phyloP scores from a whole-genome alignment of 1,140 invertebrate genomes.

The Cherax quadricarinatus region DNA sequence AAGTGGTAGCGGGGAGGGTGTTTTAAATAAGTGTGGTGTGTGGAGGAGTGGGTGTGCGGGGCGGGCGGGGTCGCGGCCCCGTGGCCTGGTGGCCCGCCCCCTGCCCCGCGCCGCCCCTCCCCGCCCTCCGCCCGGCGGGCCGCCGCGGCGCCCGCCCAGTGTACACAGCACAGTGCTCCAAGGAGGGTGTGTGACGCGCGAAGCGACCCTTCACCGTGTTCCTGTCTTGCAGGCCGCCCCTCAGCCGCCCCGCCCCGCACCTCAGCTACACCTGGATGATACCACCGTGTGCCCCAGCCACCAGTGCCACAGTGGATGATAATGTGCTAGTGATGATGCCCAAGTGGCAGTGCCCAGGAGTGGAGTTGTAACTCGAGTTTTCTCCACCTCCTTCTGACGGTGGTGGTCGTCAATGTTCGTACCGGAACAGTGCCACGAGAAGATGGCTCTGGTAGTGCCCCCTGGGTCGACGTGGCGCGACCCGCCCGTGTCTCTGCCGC shows the following conservation, averaged over 20 bases:
- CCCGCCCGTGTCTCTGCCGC: conserved; percentile 71
- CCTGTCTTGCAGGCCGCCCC: conserved; percentile 58
- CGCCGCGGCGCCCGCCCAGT: conserved; percentile 66
- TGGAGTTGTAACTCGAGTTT: conserved; percentile 41
- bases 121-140: conserved; percentile 69
- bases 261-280: conserved; percentile 25
- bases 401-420: conserved; percentile 64
- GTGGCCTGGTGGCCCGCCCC: conserved; percentile 63
- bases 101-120: conserved; percentile 66
- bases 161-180: conserved; percentile 70
- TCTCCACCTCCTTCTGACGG: conserved; percentile 32
- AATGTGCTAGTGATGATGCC: conserved; percentile 53
- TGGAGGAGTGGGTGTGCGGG: conserved; percentile 65
- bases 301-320: conserved; percentile 61
- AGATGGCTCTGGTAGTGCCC: conserved; percentile 72
- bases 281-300: not conserved
- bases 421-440: conserved; percentile 55
- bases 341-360: conserved; percentile 54
- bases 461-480: conserved; percentile 72
- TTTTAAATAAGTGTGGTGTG: conserved; percentile 45
- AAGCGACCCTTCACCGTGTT: conserved; percentile 41
- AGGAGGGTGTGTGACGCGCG: conserved; percentile 67
- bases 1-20: not conserved
- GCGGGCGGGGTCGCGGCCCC: conserved; percentile 70
- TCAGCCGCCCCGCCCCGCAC: conserved; percentile 18